phyloP scores from a whole-genome alignment of 53 echinoderm and acorn worm species.

The Stichopus horrens region DNA sequence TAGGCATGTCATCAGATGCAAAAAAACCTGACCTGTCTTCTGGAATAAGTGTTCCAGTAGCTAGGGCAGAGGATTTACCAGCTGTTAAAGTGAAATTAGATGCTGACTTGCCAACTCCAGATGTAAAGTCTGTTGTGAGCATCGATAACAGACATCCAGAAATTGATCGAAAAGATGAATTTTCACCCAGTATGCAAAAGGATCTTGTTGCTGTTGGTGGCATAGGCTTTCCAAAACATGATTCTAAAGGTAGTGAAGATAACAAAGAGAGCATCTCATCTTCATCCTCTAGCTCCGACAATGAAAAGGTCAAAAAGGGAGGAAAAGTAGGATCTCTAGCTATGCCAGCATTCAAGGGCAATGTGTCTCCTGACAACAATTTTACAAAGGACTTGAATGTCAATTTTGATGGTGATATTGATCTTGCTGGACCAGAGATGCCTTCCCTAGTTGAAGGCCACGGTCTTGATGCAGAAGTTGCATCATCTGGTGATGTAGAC shows the following conservation, averaged over 20 bases:
- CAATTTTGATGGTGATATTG: slow-evolving; percentile 22
- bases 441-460: neutral
- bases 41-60: neutral
- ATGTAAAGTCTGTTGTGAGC: neutral
- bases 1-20: slow-evolving; percentile 27
- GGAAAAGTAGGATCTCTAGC: neutral
- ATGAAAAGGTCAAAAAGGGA: neutral
- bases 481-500: neutral
- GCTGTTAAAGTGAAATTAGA: neutral
- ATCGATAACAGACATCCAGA: neutral
- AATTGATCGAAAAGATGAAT: neutral
- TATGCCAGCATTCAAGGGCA: slow-evolving; percentile 10
- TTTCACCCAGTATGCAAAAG: neutral
- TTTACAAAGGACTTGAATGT: neutral
- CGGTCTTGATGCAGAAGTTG: neutral
- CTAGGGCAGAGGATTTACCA: slow-evolving; percentile 21
- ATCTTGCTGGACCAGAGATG: slow-evolving; percentile 24
- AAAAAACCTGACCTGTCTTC: neutral
- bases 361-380: neutral
- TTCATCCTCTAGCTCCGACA: neutral
- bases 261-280: slow-evolving; percentile 11
- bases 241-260: neutral
- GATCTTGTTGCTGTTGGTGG: neutral
- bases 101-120: neutral
- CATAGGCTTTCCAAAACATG: neutral